phyloP scores from a whole-genome alignment of 2,888 invertebrate species.

The Pecten maximus region DNA sequence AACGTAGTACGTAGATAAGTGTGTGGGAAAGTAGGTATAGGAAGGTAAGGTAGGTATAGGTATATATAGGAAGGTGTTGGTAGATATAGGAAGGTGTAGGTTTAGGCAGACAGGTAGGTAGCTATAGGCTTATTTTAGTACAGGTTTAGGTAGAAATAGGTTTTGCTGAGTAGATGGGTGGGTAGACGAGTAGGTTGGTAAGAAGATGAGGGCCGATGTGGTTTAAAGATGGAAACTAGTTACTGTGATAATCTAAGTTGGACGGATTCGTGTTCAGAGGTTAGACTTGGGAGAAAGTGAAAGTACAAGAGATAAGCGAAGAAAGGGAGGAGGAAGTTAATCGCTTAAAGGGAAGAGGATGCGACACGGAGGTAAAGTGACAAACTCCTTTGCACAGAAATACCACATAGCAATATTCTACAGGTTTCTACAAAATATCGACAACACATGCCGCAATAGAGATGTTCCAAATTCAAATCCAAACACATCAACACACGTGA shows the following conservation, averaged over 20 bases:
- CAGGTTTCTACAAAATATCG: background rate
- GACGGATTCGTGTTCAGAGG: background rate
- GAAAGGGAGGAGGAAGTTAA: background rate
- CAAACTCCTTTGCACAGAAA: slow-evolving; percentile 30
- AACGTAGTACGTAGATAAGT: too few relatives aligned
- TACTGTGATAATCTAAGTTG: background rate
- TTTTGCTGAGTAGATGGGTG: background rate
- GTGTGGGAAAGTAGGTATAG: background rate
- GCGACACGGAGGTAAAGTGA: background rate
- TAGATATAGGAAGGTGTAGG: background rate
- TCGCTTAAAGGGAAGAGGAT: background rate
- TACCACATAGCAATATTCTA: background rate
- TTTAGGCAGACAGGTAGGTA: background rate
- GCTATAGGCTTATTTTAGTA: too few relatives aligned
- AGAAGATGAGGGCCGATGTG: background rate
- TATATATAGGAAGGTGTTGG: background rate
- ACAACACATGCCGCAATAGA: background rate
- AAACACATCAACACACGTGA: slow-evolving; percentile 33
- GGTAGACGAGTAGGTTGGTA: too few relatives aligned
- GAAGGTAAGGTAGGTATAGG: too few relatives aligned
- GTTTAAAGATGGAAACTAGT: background rate
- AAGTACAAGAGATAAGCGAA: background rate
- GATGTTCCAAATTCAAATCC: background rate
- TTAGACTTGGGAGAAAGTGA: background rate
- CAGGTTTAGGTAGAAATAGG: background rate